Base-by-base conservation (phyloP, 2,113 vertebrate genomes). In the Emydura subglobosa region DNA sequence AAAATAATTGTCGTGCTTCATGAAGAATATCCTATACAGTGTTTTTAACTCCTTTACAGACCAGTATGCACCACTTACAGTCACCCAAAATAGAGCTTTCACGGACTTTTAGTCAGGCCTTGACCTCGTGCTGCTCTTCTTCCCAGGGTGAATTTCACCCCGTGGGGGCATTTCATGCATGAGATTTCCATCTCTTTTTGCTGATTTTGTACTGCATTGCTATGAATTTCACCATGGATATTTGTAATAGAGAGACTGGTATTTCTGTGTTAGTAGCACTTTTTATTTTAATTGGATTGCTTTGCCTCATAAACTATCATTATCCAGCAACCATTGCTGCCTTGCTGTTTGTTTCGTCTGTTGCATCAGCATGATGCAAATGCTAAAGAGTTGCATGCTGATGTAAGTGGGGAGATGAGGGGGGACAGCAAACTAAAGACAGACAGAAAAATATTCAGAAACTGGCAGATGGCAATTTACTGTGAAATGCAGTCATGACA, bases 141-240 rank as follows among this genome's bases (percentile, higher is more conserved):
- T 82, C 59, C 34, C 3, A 1, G 0, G 47, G 21, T 3, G 21
- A 95, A 84, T 27, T 42, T 21, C 31, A 34, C 83, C 89, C 85
- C 94, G 80, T 90, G 85, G 7, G 0, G 31, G 50, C 90, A 76
- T 49, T 94, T 96, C 92, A 94, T 1, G 51, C 59, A 42, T 51
- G 79, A 94, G 9, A 17, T 92, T 89, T 83, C 59, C 8, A 22
- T 76, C 82, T 79, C 79, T 55, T 82, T 68, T 81, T 24, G 31
- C 65, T 83, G 49, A 3, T 82, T 10, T 78, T 82, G 39, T 10
- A 83, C 29, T 78, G 87, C 85, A 49, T 59, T 47, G 21, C 59
- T 68, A 80, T 22, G 49, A 86, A 87, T 89, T 89, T 92, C 92
- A 68, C 78, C 34, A 5, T 0, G 7, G 53, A 68, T 51, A 89